Evolutionary conservation across 2,113 vertebrate species (phyloP).

Genomic region (Amphiprion percula): DNA sequence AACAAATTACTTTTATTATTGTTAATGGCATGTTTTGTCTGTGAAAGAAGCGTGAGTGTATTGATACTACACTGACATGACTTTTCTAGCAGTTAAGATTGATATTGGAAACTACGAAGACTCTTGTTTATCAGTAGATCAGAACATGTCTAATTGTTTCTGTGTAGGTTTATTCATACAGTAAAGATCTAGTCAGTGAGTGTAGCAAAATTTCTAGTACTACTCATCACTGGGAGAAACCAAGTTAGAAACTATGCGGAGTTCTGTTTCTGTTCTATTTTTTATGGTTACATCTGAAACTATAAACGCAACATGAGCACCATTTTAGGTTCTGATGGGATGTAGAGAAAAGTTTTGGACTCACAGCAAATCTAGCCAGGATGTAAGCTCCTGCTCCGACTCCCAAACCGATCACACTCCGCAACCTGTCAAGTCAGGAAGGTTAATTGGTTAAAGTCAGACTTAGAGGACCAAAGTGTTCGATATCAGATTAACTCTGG

Average conservation of each 20-base stretch:
- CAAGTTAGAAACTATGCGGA: not conserved
- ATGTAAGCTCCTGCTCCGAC: constrained; percentile 94
- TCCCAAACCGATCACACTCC: constrained; percentile 91
- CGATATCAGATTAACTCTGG: not conserved
- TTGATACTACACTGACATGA: not conserved
- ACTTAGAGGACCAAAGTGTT: not conserved
- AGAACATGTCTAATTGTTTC: too few relatives aligned
- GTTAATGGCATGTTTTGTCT: too few relatives aligned
- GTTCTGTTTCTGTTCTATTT: not conserved
- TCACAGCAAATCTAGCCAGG: constrained; percentile 94
- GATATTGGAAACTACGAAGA: too few relatives aligned
- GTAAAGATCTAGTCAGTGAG: too few relatives aligned
- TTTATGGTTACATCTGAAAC: not conserved
- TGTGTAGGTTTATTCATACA: too few relatives aligned
- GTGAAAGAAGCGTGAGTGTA: not conserved
- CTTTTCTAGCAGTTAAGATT: too few relatives aligned
- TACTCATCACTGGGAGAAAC: not conserved
- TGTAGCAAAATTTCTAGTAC: not conserved
- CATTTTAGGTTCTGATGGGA: not conserved
- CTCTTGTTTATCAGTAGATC: too few relatives aligned
- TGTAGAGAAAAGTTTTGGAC: constrained; percentile 65
- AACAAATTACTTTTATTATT: too few relatives aligned
- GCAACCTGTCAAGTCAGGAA: constrained; percentile 82
- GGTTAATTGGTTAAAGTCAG: not conserved
- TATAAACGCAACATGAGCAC: not conserved